Evolutionary conservation across 2,113 vertebrate genomes (phyloP), one percentile per base, ranked within the genome.

Genomic region (Cinclus mexicanus): DNA sequence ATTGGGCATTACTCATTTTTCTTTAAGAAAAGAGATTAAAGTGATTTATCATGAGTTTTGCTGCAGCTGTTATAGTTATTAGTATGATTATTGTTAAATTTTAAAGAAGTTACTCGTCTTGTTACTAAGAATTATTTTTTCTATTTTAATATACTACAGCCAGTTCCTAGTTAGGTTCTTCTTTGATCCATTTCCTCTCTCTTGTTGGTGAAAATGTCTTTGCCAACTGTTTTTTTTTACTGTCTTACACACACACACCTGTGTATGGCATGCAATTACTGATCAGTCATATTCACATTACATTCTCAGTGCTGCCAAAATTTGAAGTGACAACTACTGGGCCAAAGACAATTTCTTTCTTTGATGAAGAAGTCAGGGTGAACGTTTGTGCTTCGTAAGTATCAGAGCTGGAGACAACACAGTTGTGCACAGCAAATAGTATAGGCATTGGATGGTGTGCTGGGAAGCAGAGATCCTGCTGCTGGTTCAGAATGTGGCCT

Each of bases 221-320:
- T 87, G 33, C 18, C 46, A 71, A n/a, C 9, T 83, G 6, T 9
- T 31, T 60, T 52, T 82, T 82, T 72, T 53, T 57, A 5, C 29
- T 70, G 10, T 70, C 18, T 53, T 60, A 2, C 17, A 31, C 35
- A 35, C 12, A 37, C n/a, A 46, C 41, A 29, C 42, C 52, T 82
- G 37, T 52, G 10, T 65, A 7, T 49, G 61, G 22, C n/a, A 47
- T 56, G 13, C 49, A 82, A 49, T 53, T 85, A 6, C 39, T 95
- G 19, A 95, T 65, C 60, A 50, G 20, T 55, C 31, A 31, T 76
- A 56, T 88, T 91, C 91, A 28, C 39, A 22, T 81, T 95, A 71
- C 57, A 7, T 95, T 97, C 81, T 17, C 78, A 98, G 98, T 98
- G 81, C 49, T 98, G 19, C 98, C 97, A 11, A 98, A 87, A 78